Evolutionary conservation across 1,140 invertebrate species (phyloP), one percentile per base, ranked within the genome.

Genomic region (Contarinia nasturtii): DNA sequence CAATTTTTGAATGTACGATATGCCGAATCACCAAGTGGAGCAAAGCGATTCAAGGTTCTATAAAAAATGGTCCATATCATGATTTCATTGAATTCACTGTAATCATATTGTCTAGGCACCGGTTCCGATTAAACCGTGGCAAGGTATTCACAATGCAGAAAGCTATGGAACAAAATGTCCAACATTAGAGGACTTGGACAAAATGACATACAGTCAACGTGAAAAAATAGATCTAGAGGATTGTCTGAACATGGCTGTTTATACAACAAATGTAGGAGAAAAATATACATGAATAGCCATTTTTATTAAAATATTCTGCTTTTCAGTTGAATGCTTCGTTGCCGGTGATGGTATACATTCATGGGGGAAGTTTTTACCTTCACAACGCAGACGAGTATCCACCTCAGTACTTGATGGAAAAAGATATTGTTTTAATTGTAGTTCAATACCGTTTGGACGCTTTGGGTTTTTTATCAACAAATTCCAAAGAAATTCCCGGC

Each of bases 401-500:
- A 18, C 61, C 61, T 7, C 56, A 61, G 2, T 65, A 61, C 45
- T 50, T 66, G 33, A 42, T 66, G 61, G 73, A 65, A 45, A 47
- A 65, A 47, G 63, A 71, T 54, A 56, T 69, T 43, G 61, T 71
- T 3, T 47, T 70, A 38, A 67, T 71, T 1, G 55, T 63, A 1
- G 57, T 69, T 17, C 68, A 68, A 42, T 71, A 71, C 52, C 60
- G 69, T 37, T 47, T 71, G 12, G 68, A 65, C 67, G 49, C 63
- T 17, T 67, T 71, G 44, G 69, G 69, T 2, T 77, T 72, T 51
- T 51, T 77, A 15, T 72, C 71, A 40, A 70, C 69, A 1, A 66
- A 66, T n/a, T 66, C 67, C 47, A 55, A 63, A 0, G 57, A 55
- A 51, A 70, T 72, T 7, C 77, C 78, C 1, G 81, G 80, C n/a